phyloP scores from a whole-genome alignment of 1,140 invertebrate genomes.

The Drosophila orena region DNA sequence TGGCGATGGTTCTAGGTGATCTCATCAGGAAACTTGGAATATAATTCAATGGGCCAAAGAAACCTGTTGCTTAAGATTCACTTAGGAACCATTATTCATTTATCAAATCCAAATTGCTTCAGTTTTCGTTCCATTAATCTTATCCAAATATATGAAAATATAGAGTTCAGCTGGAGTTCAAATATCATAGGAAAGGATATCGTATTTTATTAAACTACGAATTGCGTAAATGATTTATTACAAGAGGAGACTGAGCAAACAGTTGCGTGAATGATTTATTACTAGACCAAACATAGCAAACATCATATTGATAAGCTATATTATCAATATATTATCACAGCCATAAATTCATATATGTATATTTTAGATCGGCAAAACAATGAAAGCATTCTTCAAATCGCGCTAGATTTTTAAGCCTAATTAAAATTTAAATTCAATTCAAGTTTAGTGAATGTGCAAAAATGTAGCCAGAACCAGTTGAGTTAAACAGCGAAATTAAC shows the following conservation, averaged over 20 bases:
- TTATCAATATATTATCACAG: too few species aligned
- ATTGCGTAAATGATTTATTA: too few species aligned
- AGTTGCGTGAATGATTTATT: too few species aligned
- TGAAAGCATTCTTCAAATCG: not conserved
- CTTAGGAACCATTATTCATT: not conserved
- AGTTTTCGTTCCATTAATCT: too few species aligned
- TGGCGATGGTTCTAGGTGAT: slow-evolving; percentile 6
- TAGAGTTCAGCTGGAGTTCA: too few species aligned
- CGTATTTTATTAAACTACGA: too few species aligned
- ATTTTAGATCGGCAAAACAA: not conserved
- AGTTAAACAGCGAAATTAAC: slow-evolving; percentile 12
- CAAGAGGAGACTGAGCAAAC: too few species aligned
- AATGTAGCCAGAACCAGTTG: slow-evolving; percentile 26
- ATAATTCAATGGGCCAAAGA: not conserved
- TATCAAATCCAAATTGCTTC: not conserved
- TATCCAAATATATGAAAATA: too few species aligned
- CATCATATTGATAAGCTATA: too few species aligned
- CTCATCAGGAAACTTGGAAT: not conserved
- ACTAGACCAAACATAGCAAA: too few species aligned
- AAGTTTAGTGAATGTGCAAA: slow-evolving; percentile 5
- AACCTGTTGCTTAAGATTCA: not conserved
- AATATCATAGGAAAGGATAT: too few species aligned
- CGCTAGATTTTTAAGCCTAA: slow-evolving; percentile 4
- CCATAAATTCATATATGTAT: too few species aligned
- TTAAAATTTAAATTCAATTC: not conserved